A percentile compares a stretch with the other conserved stretches of the same genome.
Evolutionary conservation across 92 coral and sea anemone genomes (phyloP).

Genomic region (Meandrina meandrites): DNA sequence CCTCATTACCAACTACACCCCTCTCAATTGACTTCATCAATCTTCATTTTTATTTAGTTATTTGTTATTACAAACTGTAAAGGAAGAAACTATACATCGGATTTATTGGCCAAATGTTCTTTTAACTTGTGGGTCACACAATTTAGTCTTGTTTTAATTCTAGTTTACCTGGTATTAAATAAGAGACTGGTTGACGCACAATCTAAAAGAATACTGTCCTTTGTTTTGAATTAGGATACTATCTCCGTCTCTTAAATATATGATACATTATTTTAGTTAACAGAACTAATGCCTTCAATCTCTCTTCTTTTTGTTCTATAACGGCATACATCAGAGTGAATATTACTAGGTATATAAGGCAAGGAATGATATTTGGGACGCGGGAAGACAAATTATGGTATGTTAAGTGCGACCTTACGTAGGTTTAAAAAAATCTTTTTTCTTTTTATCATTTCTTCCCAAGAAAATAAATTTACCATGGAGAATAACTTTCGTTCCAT

Average conservation of each 20-base stretch:
- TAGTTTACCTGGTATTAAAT: slow-evolving; percentile 15
- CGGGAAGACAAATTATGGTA: not conserved
- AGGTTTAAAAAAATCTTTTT: not conserved
- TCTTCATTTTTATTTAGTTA: slow-evolving; percentile 5
- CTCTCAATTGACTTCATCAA: not conserved
- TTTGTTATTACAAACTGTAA: not conserved
- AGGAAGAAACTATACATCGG: slow-evolving; percentile 25
- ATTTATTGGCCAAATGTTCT: slow-evolving; percentile 1
- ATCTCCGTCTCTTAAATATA: slow-evolving; percentile 40
- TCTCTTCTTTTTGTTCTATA: not conserved
- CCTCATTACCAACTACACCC: not conserved
- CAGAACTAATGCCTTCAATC: not conserved
- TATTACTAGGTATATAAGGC: not conserved
- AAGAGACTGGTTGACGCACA: slow-evolving; percentile 2
- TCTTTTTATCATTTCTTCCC: not conserved
- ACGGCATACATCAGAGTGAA: not conserved
- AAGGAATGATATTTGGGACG: not conserved
- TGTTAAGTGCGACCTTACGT: not conserved
- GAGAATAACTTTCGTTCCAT: not conserved
- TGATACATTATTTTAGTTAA: slow-evolving; percentile 27
- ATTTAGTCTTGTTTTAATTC: not conserved
- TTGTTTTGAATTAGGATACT: not conserved
- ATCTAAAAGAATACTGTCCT: not conserved
- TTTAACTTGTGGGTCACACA: not conserved
- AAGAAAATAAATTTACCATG: not conserved